Base-by-base conservation (phyloP, 2,888 invertebrate species). In the Stenodema calcarata region DNA sequence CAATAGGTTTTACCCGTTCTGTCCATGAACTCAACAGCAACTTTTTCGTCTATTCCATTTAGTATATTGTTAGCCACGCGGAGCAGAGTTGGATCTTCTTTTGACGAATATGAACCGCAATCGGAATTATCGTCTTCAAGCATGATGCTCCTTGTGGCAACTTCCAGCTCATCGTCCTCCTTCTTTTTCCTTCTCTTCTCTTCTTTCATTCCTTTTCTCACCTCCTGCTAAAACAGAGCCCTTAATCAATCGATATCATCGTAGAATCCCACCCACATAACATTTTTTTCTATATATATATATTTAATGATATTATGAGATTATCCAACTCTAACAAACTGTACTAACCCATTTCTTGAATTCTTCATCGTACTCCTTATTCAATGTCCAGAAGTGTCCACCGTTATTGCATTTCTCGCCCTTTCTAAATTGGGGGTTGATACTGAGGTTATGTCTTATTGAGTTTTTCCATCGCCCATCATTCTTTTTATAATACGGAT, bases 401-500 rank as follows among this genome's bases (percentile, higher is more conserved):
- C 97, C 97, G 89, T 96, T 96, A 0, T 96, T 93, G 0, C 97
- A 96, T 89, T 97, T 95, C 16, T 95, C 94, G 0, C 97, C 97
- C 91, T 97, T 97, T 69, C 95, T 93, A 91, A 97, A 97, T 91
- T 97, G 97, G 0, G 97, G 97, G 92, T 97, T 97, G 90, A 97
- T 97, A 47, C 97, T 97, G 18, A 97, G 92, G 91, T 97, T 97
- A 91, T 97, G 97, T 89, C 97, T 93, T 0, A 97, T 97, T 0
- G 97, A 97, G 90, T 97, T 97, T 92, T 97, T 97, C 97, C 97
- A 97, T 90, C 97, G 94, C 90, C 97, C 97, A 90, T 97, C 97
- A 90, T 96, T 95, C 62, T 96, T 95, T 91, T 96, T 96, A 92
- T 96, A 97, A 91, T 94, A 97, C 0, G 97, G 96, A 91, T 96